Evolutionary conservation across 2,888 invertebrate species (phyloP).

Genomic region (Agrochola lota): DNA sequence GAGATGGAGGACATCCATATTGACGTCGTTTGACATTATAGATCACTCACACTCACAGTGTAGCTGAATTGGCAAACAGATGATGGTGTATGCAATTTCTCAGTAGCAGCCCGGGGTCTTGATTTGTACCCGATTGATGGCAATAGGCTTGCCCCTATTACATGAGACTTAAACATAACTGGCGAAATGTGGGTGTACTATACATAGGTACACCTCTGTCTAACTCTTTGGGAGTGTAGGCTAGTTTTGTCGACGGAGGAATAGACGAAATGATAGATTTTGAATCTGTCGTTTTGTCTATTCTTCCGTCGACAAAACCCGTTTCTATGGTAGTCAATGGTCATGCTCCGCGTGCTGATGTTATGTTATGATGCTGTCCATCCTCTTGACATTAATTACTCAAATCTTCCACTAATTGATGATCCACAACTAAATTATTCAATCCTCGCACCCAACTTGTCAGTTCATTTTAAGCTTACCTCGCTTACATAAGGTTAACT

Average conservation of each 20-base stretch:
- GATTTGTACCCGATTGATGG: background rate
- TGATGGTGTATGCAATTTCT: background rate
- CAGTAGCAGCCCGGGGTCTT: background rate
- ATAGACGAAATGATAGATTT: no score
- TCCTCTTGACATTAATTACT: background rate
- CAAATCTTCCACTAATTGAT: constrained; percentile 34
- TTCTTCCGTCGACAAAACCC: no score
- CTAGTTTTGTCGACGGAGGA: no score
- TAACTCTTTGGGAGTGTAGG: no score
- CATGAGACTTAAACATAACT: background rate
- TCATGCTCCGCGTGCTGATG: background rate
- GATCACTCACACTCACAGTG: background rate
- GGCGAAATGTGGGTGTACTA: background rate
- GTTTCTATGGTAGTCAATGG: no score
- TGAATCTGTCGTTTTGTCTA: no score
- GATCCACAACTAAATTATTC: constrained; percentile 30
- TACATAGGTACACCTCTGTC: background rate
- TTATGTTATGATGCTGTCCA: background rate
- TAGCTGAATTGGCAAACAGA: background rate
- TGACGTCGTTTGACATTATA: constrained; percentile 4
- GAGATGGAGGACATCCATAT: background rate
- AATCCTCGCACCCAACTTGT: constrained; percentile 39
- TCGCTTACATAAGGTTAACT: constrained; percentile 26
- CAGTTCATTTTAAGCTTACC: constrained; percentile 34
- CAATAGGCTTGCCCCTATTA: background rate